Evolutionary conservation across 1,140 invertebrate genomes (phyloP).

Genomic region (Oreohelix idahoensis): DNA sequence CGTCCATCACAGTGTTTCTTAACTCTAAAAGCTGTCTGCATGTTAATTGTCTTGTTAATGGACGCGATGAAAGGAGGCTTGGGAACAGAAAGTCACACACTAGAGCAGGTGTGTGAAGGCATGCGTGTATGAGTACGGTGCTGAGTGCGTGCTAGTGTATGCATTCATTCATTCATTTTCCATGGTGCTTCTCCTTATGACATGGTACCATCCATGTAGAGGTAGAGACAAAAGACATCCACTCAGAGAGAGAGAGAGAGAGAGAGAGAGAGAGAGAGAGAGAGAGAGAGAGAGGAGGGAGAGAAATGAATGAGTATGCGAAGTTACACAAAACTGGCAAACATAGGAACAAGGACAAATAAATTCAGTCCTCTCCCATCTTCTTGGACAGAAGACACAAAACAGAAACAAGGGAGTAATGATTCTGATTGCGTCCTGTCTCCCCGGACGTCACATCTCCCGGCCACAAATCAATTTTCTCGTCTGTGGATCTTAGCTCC

Average conservation of each 20-base stretch:
- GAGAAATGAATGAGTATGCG: background rate
- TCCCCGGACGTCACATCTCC: background rate
- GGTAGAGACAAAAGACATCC: no score
- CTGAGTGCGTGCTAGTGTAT: no score
- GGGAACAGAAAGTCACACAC: no score
- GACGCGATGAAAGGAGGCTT: no score
- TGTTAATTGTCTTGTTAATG: no score
- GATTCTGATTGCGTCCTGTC: background rate
- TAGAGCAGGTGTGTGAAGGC: no score
- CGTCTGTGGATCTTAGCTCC: background rate
- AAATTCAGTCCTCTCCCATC: background rate
- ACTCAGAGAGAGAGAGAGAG: background rate
- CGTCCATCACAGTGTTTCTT: no score
- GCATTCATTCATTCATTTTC: no score
- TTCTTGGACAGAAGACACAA: background rate
- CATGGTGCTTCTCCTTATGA: no score
- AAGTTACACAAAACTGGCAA: background rate
- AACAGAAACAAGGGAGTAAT: background rate
- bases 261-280: background rate
- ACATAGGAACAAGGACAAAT: background rate
- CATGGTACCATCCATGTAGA: no score
- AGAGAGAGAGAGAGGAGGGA: background rate
- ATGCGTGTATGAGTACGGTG: no score
- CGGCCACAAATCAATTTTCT: background rate
- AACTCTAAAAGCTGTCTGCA: no score